Base-by-base conservation (phyloP, 2,797 vertebrate genomes). In the Rousettus madagascariensis region DNA sequence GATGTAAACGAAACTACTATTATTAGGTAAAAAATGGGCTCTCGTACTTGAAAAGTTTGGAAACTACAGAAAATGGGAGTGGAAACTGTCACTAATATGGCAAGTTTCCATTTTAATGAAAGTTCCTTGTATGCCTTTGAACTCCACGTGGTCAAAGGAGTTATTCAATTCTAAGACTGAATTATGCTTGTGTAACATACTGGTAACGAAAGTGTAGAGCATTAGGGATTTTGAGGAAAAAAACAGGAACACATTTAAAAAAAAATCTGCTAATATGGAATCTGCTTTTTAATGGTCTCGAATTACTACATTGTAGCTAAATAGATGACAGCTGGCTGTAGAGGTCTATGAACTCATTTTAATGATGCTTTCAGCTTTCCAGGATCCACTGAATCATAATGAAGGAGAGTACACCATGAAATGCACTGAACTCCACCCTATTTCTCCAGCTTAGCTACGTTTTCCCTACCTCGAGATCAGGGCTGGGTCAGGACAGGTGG, bases 41-140 rank as follows among this genome's bases (percentile, higher is more conserved):
- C 38, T 92, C n/a, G 9, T 30, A 61, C 24, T 80, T 74, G 43
- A 84, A 94, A 86, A 63, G 41, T 72, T 84, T 74, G 59, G n/a
- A 83, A 88, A 68, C 72, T 53, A 36, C 46, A 91, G 78, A 92
- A 86, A 89, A n/a, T 0, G 49, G 24, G 28, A 79, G 63, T 71
- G 86, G 65, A 93, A 87, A 68, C 30, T 74, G 41, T 74, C 49
- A 51, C 28, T 33, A n/a, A 61, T 16, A 41, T 36, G 71, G 63
- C 61, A 78, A 30, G 43, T 71, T 90, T 72, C 49, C n/a, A 19
- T 77, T 57, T 86, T 43, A 78, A 49, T 38, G 33, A 8, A 91
- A 91, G 49, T 65, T 69, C 16, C 69, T 68, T 55, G 30, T 36
- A 59, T 57, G 57, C 30, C 55, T 95, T 63, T 93, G 85, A 90